phyloP scores from a whole-genome alignment of 1,140 invertebrate genomes.

The Cydia amplana region DNA sequence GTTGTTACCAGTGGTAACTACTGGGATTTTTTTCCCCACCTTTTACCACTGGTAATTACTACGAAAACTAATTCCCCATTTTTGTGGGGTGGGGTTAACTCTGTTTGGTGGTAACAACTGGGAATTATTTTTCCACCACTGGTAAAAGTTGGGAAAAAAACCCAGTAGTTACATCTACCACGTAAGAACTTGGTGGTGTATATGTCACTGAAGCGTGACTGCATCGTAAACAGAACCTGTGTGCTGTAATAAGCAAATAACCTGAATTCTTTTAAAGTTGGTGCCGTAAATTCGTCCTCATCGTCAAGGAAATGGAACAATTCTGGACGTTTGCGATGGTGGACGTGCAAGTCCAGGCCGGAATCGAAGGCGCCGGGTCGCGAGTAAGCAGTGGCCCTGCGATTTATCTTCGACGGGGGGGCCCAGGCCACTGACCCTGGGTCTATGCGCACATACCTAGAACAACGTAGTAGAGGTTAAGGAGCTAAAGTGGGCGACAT shows the following conservation, averaged over 20 bases:
- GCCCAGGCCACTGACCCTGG: conserved; percentile 42
- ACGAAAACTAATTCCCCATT: too few relatives aligned
- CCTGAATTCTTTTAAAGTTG: conserved; percentile 54
- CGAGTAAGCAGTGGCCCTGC: conserved; percentile 47
- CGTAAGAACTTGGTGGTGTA: too few relatives aligned
- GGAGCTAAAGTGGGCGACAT: too few relatives aligned
- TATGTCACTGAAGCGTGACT: not conserved
- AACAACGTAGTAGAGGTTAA: conserved; percentile 11
- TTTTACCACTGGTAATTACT: too few relatives aligned
- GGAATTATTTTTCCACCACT: too few relatives aligned
- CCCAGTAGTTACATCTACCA: too few relatives aligned
- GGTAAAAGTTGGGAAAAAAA: too few relatives aligned
- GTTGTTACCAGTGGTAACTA: too few relatives aligned
- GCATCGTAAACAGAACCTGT: too few relatives aligned
- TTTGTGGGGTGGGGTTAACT: too few relatives aligned
- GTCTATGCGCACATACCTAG: conserved; percentile 60
- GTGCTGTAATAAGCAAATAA: not conserved
- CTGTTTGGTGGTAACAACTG: too few relatives aligned
- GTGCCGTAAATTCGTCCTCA: conserved; percentile 40
- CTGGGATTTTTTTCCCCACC: too few relatives aligned
- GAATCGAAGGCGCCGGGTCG: conserved; percentile 11
- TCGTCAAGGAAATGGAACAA: conserved; percentile 53
- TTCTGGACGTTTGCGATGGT: conserved; percentile 42
- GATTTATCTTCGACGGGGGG: conserved; percentile 34
- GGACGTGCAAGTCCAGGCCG: conserved; percentile 47